Percentiles rank a stretch among this genome's conserved stretches.
Evolutionary conservation across 2,888 invertebrate genomes (phyloP).

Genomic region (Cantharis nigra): DNA sequence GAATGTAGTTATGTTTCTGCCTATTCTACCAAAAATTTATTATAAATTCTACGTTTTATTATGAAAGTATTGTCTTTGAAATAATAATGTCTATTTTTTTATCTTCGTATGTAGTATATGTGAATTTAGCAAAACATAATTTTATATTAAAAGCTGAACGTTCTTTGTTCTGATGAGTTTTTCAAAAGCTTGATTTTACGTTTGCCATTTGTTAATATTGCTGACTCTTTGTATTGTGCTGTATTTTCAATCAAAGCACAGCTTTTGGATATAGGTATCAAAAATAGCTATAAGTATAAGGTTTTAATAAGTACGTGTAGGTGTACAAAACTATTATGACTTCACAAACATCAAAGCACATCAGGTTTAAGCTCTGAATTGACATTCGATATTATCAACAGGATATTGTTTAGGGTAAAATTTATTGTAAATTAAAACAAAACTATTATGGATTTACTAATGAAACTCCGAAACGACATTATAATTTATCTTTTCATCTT

Average conservation of each 20-base stretch:
- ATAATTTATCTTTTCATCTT: background rate
- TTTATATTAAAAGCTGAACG: background rate
- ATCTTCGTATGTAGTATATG: too few relatives aligned
- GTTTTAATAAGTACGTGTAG: too few relatives aligned
- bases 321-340: background rate
- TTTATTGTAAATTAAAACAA: background rate
- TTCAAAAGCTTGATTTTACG: background rate
- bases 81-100: background rate
- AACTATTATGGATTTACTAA: too few relatives aligned
- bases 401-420: background rate
- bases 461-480: background rate
- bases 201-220: background rate
- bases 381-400: background rate
- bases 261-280: background rate
- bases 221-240: background rate
- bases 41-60: background rate
- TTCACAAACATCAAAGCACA: background rate
- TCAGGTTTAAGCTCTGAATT: background rate
- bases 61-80: too few relatives aligned
- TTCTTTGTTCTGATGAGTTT: background rate
- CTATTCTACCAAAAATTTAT: background rate
- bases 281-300: too few relatives aligned
- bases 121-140: background rate
- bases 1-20: too few relatives aligned
- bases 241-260: background rate